Evolutionary conservation across 2,113 vertebrate species (phyloP), one percentile per base, ranked within the genome.

Genomic region (Tachycineta bicolor): DNA sequence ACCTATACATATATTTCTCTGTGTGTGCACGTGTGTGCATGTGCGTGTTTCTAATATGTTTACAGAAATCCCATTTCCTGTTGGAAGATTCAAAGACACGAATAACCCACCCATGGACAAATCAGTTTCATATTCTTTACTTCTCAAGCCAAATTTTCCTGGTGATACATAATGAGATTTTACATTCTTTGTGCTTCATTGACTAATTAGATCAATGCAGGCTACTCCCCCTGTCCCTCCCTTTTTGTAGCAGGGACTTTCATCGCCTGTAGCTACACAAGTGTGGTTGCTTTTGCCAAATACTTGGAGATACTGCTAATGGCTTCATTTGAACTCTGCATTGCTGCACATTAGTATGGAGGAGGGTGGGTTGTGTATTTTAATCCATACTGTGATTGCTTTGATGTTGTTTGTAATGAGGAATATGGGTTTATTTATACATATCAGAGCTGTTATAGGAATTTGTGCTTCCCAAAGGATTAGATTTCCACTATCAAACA

Each of bases 211-310:
- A 97, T 96, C 94, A 95, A 85, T 79, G 68, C 83, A 88, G 90
- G 90, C 59, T 94, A 92, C 79, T 86, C 93, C 87, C 80, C 89
- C 92, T 63, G 50, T 75, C 86, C 89, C 90, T 96, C 92, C 89
- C 81, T 93, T 80, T 94, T 73, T 68, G 71, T 39, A 89, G 84
- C 29, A 92, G 96, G 97, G 97, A 97, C 93, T 97, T 97, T 97
- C 94, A 96, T 90, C 6, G 94, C 97, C 97, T 65, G 86, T 85
- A 96, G 96, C 93, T 89, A 95, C 60, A 95, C 87, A 90, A 92
- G 86, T 89, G 92, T 81, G 85, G 78, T 23, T 93, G 94, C 92
- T 86, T 91, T 94, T 97, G 96, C 94, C 96, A 97, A 96, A 91
- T 94, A 90, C 65, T 93, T 96, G 93, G 78, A 95, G 93, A 91